These are phyloP conservation scores for Nanorana parkeri DNA, from an alignment of 2,113 vertebrate species.

Conservation along the genomic window DNA sequence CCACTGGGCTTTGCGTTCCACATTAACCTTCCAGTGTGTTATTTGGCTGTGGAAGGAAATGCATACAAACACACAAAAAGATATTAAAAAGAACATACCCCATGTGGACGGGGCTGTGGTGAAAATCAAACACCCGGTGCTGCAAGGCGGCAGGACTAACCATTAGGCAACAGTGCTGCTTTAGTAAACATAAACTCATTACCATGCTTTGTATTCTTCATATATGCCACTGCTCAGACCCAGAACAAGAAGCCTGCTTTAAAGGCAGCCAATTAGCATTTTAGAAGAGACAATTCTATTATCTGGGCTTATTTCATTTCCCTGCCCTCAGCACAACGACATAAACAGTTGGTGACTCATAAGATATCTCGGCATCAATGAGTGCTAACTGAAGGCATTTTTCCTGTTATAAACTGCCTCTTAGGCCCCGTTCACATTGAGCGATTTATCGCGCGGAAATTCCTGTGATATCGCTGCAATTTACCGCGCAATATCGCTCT, in stretches of 20 bases:
- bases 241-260: background rate
- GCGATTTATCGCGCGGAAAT: too few species aligned
- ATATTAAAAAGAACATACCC: background rate
- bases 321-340: background rate
- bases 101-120: background rate
- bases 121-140: background rate
- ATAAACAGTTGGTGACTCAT: background rate
- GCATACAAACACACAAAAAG: too few species aligned
- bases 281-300: background rate
- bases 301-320: constrained; percentile 1
- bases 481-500: too few species aligned
- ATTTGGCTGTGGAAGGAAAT: too few species aligned
- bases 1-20: too few species aligned
- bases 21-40: too few species aligned
- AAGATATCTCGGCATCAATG: background rate
- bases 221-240: background rate
- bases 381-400: constrained; percentile 1
- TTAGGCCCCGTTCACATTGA: too few species aligned
- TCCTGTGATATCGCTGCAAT: too few species aligned
- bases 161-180: too few species aligned
- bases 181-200: too few species aligned
- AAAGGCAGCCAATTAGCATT: background rate
- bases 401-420: constrained; percentile 6
- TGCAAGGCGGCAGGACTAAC: background rate
- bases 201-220: too few species aligned